A percentile compares a stretch with the other conserved stretches of the same genome.
phyloP scores from a whole-genome alignment of 2,888 invertebrate species.

The Sialis lutaria region DNA sequence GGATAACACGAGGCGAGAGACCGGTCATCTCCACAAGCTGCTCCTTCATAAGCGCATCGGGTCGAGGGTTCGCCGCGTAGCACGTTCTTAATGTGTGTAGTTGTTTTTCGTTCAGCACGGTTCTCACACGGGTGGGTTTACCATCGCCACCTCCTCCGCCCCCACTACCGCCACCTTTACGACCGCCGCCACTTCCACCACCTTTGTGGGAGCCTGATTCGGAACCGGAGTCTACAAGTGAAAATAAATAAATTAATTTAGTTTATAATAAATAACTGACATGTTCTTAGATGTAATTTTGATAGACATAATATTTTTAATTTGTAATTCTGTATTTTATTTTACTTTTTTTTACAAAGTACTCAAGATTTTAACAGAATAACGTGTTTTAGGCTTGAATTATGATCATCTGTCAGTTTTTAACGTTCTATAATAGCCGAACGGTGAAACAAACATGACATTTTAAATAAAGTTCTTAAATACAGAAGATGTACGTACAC shows the following conservation, averaged over 20 bases:
- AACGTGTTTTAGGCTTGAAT: no score
- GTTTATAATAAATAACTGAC: background rate
- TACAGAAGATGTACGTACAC: no score
- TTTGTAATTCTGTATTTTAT: no score
- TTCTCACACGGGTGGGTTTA: conserved; percentile 95
- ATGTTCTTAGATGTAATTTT: no score
- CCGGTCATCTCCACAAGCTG: conserved; percentile 98
- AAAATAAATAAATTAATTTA: background rate
- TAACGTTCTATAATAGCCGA: no score
- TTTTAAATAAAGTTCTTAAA: no score
- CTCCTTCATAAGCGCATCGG: conserved; percentile 98
- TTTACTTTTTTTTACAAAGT: no score
- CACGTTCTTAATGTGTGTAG: conserved; percentile 93
- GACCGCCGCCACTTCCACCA: conserved; percentile 31
- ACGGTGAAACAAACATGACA: no score
- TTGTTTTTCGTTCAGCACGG: conserved; percentile 97
- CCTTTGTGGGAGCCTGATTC: conserved; percentile 82
- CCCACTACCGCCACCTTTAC: conserved; percentile 31
- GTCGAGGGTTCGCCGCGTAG: conserved; percentile 93
- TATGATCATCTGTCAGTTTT: no score
- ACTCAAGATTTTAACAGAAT: no score
- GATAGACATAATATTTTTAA: no score
- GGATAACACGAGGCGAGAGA: conserved; percentile 89
- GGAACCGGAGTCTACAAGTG: conserved; percentile 64
- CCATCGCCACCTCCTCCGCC: conserved; percentile 53